Evolutionary conservation across 2,113 vertebrate genomes (phyloP).

Genomic region (Otis tarda): DNA sequence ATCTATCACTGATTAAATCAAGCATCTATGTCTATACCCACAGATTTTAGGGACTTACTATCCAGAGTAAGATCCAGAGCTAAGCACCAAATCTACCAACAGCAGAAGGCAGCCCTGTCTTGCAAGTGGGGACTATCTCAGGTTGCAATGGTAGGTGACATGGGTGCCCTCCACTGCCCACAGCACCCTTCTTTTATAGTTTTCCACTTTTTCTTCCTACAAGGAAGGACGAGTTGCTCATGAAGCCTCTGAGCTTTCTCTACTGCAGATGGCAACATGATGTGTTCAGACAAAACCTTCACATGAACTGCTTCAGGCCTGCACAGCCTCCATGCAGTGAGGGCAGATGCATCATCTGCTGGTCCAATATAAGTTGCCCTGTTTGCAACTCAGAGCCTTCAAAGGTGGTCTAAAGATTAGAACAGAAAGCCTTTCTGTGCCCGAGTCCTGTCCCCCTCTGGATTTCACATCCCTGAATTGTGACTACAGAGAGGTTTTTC

Average conservation of each 20-base stretch:
- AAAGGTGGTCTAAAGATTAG: background rate
- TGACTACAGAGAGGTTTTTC: background rate
- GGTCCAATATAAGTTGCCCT: background rate
- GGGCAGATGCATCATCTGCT: background rate
- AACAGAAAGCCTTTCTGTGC: background rate
- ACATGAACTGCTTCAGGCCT: background rate
- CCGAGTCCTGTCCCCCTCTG: background rate
- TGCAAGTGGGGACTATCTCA: background rate
- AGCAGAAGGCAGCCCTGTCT: background rate
- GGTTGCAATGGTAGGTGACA: background rate
- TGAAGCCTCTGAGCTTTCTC: background rate
- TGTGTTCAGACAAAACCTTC: background rate
- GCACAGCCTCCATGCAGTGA: background rate
- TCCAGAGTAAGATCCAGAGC: background rate
- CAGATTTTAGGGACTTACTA: background rate
- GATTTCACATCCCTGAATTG: background rate
- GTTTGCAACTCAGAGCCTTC: background rate
- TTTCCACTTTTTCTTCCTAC: background rate
- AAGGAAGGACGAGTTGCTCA: background rate
- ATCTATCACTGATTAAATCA: background rate
- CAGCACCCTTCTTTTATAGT: background rate
- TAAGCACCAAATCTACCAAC: background rate
- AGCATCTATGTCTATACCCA: background rate
- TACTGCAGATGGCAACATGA: background rate
- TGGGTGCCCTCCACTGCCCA: background rate